Evolutionary conservation across 2,113 vertebrate species (phyloP), one percentile per base, ranked within the genome.

Genomic region (Chroicocephalus ridibundus): DNA sequence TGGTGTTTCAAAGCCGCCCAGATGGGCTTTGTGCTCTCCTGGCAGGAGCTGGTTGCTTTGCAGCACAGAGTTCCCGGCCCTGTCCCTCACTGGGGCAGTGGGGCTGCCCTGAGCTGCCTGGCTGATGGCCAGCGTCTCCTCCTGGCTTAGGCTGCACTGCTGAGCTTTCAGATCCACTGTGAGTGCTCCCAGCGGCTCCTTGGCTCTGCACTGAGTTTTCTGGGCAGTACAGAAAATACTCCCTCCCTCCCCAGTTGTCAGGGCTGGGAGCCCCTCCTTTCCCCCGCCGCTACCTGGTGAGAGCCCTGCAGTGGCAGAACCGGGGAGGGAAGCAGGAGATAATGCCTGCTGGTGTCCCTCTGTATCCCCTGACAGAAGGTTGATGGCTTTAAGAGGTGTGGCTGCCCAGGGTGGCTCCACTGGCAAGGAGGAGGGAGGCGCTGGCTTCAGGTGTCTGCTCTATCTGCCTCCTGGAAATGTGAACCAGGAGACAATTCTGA

Each of bases 291-390:
- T 54, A 0, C 46, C 71, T 54, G 58, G 25, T n/a, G 38, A 68
- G 76, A 94, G 55, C n/a, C 9, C 36, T 77, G 47, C 15, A 19
- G 49, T 25, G n/a, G 44, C 64, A 94, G 52, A 84, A 58, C 27
- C 4, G 1, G 42, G 38, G 60, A 72, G 47, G 40, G 32, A 34
- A 54, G 49, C 60, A 42, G 72, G 25, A 58, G 61, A 32, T 27
- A 16, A 31, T 0, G 1, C 42, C 7, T 2, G 8, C 20, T 6
- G 1, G 5, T 71, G 32, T 64, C 58, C 29, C 4, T 57, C 54
- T 62, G 65, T 31, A 1, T 76, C 12, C 47, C 27, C 25, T 66
- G 80, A 7, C 66, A 76, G 52, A 27, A 69, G 58, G 26, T 54
- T 17, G 36, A 0, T 18, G 32, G 2, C 75, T 89, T 52, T 22